Evolutionary conservation across 1,140 invertebrate species (phyloP).

Genomic region (Eupeodes corollae): DNA sequence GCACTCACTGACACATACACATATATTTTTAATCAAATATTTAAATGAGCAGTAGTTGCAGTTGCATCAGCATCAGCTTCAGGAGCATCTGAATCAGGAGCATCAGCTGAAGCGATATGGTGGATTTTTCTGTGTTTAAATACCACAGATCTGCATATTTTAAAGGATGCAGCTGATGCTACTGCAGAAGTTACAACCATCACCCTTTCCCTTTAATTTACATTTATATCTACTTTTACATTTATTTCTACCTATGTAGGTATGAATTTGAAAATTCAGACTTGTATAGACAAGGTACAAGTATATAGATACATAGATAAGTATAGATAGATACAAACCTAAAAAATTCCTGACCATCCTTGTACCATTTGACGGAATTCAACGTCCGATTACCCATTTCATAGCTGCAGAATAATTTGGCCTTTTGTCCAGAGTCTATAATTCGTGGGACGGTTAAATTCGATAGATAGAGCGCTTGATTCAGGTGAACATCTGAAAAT

Average conservation of each 20-base stretch:
- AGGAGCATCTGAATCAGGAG: background rate
- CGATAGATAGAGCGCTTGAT: conserved; percentile 27
- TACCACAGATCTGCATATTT: conserved; percentile 18
- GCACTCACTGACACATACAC: no score
- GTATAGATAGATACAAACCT: conserved; percentile 42
- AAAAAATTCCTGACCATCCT: conserved; percentile 62
- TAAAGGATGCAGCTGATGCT: background rate
- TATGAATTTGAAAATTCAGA: no score
- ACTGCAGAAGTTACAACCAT: conserved; percentile 9
- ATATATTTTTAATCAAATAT: no score
- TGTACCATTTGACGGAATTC: conserved; percentile 74
- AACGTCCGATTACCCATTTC: conserved; percentile 50
- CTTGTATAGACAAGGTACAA: no score
- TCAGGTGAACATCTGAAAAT: conserved; percentile 19
- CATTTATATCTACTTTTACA: no score
- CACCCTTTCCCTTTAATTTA: no score
- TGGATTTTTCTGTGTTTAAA: conserved; percentile 28
- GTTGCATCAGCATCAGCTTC: background rate
- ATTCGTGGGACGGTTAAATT: conserved; percentile 38
- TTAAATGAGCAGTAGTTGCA: no score
- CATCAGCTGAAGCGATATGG: no score
- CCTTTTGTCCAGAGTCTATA: conserved; percentile 42
- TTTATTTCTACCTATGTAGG: no score
- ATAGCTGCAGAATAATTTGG: conserved; percentile 45
- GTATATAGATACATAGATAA: no score